Conservation (phyloP, 2,797 vertebrate genomes). For the Pseudocheirus occidentalis region DNA sequence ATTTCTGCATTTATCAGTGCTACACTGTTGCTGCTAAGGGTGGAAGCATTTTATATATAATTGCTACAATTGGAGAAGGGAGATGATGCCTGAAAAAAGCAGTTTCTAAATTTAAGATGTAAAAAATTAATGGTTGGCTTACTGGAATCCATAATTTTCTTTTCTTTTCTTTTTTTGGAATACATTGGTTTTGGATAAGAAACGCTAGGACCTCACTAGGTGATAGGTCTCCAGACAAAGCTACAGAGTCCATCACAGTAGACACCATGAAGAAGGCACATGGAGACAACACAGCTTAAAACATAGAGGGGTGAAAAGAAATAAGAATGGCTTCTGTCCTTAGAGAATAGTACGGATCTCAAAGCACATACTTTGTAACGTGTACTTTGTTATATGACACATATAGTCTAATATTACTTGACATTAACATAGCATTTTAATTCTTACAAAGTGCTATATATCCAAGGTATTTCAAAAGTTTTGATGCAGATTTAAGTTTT, state of each 20-base stretch:
- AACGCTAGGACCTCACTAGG: not conserved
- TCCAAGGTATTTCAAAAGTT: not conserved
- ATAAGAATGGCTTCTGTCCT: not conserved
- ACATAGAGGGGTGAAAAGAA: not conserved
- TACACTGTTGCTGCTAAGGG: slow-evolving; percentile 32
- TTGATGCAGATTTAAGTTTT: not conserved
- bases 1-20: slow-evolving; percentile 1
- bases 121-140: not conserved
- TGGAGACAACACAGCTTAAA: not conserved
- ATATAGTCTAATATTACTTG: not conserved
- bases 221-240: not conserved
- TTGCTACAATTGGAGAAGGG: slow-evolving; percentile 7
- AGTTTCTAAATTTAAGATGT: slow-evolving; percentile 17
- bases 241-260: not conserved
- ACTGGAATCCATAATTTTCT: not conserved
- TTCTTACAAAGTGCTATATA: not conserved
- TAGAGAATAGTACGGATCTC: not conserved
- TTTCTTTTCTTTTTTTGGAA: not conserved
- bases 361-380: not conserved
- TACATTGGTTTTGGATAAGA: not conserved
- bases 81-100: not conserved
- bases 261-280: not conserved
- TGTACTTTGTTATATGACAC: not conserved
- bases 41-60: not conserved
- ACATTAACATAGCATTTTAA: not conserved